Evolutionary conservation across 53 echinoderm and acorn worm species (phyloP).

Genomic region (Antedon mediterranea): DNA sequence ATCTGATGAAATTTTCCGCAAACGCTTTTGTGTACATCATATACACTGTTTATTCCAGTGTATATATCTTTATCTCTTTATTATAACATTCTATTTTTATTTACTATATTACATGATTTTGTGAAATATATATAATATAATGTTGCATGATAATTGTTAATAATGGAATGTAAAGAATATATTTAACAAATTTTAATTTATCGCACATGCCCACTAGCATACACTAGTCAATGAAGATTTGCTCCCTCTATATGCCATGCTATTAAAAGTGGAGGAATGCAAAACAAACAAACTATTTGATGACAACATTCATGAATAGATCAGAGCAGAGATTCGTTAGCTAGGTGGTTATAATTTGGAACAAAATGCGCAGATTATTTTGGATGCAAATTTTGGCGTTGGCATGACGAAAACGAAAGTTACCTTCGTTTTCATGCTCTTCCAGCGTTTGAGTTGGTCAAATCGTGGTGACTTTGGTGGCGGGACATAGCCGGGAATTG

Average conservation of each 20-base stretch:
- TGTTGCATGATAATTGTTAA: too few species aligned
- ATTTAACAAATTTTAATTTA: too few species aligned
- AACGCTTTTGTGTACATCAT: too few species aligned
- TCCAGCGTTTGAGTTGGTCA: background rate
- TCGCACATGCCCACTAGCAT: too few species aligned
- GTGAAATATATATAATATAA: too few species aligned
- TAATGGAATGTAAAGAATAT: too few species aligned
- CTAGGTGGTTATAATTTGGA: background rate
- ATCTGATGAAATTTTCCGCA: too few species aligned
- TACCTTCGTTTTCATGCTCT: conserved; percentile 27
- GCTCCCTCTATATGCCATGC: background rate
- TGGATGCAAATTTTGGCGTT: background rate
- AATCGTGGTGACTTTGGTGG: background rate
- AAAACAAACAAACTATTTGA: too few species aligned
- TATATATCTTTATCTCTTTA: too few species aligned
- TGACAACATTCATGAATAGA: background rate
- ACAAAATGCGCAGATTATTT: background rate
- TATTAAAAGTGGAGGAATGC: background rate
- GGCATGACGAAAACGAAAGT: background rate
- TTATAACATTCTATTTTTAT: too few species aligned
- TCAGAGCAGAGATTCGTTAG: background rate
- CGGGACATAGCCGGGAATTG: background rate
- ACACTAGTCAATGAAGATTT: background rate
- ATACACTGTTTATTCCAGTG: too few species aligned
- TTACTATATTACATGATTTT: too few species aligned